Evolutionary conservation across 2,888 invertebrate species (phyloP).

Genomic region (Pheosia tremula): DNA sequence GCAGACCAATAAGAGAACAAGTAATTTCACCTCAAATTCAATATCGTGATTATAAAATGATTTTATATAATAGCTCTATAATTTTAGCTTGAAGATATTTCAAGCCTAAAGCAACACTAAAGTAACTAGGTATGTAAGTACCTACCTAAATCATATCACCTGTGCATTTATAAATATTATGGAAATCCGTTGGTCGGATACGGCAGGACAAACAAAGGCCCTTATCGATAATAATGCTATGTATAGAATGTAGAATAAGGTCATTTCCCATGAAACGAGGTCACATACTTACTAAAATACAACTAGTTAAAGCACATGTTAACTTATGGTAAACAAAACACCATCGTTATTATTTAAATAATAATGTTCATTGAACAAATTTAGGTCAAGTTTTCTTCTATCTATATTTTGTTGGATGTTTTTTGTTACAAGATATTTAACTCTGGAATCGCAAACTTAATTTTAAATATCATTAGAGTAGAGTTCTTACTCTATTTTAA

Average conservation of each 20-base stretch:
- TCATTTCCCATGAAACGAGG: slow-evolving; percentile 24
- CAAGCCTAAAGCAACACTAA: neutral
- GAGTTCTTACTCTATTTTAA: too few relatives aligned
- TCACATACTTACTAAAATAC: slow-evolving; percentile 10
- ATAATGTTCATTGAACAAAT: neutral
- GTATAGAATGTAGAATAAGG: slow-evolving; percentile 31
- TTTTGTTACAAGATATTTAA: too few relatives aligned
- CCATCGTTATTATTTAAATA: neutral
- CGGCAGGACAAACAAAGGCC: neutral
- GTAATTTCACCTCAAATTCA: too few relatives aligned
- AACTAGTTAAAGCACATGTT: slow-evolving; percentile 6
- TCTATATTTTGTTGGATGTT: too few relatives aligned
- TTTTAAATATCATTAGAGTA: too few relatives aligned
- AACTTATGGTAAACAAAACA: slow-evolving; percentile 12
- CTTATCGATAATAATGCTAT: slow-evolving; percentile 20
- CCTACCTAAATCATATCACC: neutral
- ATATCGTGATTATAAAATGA: too few relatives aligned
- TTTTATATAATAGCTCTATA: neutral
- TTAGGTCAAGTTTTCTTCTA: neutral
- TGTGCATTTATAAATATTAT: neutral
- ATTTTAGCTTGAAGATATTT: neutral
- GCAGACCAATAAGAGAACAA: too few relatives aligned
- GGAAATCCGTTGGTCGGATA: neutral
- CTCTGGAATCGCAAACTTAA: too few relatives aligned
- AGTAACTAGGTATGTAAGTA: neutral